phyloP scores from a whole-genome alignment of 2,113 vertebrate genomes.

The Cephalopterus ornatus region DNA sequence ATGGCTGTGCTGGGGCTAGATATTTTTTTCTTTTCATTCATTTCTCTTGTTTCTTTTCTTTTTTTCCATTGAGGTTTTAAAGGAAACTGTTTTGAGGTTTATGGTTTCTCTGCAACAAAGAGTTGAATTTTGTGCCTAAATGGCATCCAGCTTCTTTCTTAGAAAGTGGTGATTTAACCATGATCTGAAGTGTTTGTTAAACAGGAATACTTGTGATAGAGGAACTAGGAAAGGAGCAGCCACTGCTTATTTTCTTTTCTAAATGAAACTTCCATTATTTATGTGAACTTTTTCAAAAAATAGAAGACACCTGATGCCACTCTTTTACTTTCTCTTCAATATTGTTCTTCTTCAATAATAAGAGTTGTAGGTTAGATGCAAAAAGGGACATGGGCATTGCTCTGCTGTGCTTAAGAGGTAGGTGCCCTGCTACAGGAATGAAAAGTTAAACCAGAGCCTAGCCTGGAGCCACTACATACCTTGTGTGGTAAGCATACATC shows the following conservation, averaged over 20 bases:
- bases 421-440: neutral
- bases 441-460: neutral
- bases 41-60: too few relatives aligned
- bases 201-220: neutral
- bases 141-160: neutral
- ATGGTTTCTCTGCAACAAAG: neutral
- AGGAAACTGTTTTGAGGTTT: neutral
- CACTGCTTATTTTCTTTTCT: neutral
- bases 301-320: neutral
- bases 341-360: neutral
- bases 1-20: neutral
- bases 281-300: neutral
- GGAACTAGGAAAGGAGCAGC: neutral
- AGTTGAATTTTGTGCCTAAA: neutral
- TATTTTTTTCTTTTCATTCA: too few relatives aligned
- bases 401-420: neutral
- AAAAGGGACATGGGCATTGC: neutral
- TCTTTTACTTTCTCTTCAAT: neutral
- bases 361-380: neutral
- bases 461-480: neutral
- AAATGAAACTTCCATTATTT: neutral
- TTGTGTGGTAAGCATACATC: neutral
- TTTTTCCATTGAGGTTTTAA: neutral
- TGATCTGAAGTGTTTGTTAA: neutral
- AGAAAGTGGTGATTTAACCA: neutral